A percentile compares a stretch with the other conserved stretches of the same genome.
Conservation (phyloP, 2,888 invertebrate species). For the Drosophila niveifrons region DNA sequence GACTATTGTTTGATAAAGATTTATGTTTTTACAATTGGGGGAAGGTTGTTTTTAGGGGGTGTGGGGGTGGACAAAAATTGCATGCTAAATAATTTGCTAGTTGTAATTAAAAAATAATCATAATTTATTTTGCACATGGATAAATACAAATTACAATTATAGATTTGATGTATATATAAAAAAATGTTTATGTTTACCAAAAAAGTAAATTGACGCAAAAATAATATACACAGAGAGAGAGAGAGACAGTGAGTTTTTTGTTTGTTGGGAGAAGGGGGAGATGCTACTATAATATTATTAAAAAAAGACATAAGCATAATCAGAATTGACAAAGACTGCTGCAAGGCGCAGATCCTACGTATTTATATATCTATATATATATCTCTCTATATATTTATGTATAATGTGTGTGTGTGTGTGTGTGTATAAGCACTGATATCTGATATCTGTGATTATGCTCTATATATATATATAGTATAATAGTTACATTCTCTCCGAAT, state of each 20-base stretch:
- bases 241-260: not conserved
- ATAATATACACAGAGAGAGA: constrained; percentile 70
- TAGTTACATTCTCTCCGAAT: constrained; percentile 53
- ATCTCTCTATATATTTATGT: constrained; percentile 31
- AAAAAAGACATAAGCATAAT: constrained; percentile 66
- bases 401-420: constrained; percentile 31
- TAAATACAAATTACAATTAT: constrained; percentile 79
- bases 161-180: constrained; percentile 52
- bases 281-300: constrained; percentile 56
- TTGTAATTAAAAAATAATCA: constrained; percentile 72
- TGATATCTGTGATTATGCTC: constrained; percentile 59
- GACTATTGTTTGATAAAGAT: constrained; percentile 37
- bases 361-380: constrained; percentile 30
- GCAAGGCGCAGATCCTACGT: constrained; percentile 56
- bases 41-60: too few relatives aligned
- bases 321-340: constrained; percentile 61
- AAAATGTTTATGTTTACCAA: constrained; percentile 60
- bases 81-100: constrained; percentile 64
- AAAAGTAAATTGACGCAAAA: constrained; percentile 64
- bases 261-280: constrained; percentile 11
- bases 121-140: constrained; percentile 81
- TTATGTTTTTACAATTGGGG: constrained; percentile 56
- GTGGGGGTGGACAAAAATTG: not conserved
- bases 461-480: constrained; percentile 52
- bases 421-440: constrained; percentile 74